These are phyloP conservation scores for Cinclus cinclus DNA, from an alignment of 2,113 vertebrate genomes.

Conservation along the genomic window DNA sequence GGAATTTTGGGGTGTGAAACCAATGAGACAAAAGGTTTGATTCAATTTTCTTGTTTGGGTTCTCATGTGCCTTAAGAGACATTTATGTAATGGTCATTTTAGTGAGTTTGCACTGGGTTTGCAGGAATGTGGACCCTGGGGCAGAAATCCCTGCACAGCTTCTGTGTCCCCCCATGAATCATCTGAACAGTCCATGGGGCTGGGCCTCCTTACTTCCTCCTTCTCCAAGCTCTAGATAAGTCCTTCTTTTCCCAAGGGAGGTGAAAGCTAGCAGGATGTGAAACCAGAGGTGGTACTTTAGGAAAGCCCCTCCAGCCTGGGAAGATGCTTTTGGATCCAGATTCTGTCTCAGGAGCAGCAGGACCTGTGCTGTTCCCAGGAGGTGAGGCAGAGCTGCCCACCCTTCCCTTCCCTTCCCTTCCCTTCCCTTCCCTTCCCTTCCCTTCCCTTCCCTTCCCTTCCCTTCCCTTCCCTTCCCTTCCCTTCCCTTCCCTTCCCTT, in stretches of 20 bases:
- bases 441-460: not conserved
- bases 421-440: not conserved
- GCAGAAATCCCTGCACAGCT: not conserved
- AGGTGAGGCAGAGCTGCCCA: not conserved
- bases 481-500: not conserved
- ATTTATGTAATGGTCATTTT: not conserved
- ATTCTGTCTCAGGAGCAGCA: too few species aligned
- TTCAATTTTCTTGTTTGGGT: conserved; percentile 63
- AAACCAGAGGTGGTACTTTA: not conserved
- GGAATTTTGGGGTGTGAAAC: not conserved
- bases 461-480: not conserved
- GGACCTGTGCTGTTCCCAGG: not conserved
- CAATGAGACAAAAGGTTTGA: conserved; percentile 59
- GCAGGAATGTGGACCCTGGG: not conserved
- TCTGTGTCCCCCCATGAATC: not conserved
- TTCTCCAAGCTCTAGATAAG: not conserved
- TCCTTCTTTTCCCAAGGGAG: not conserved
- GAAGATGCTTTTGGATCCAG: not conserved
- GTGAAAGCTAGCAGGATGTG: not conserved
- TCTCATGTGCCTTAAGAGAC: conserved; percentile 47
- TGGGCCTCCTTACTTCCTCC: not conserved
- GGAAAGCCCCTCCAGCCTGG: not conserved
- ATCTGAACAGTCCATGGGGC: not conserved
- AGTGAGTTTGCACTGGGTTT: not conserved
- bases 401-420: too few species aligned